A percentile compares a stretch with the other conserved stretches of the same genome.
Conservation (phyloP, 2,113 vertebrate genomes). For the Siniperca knerii region DNA sequence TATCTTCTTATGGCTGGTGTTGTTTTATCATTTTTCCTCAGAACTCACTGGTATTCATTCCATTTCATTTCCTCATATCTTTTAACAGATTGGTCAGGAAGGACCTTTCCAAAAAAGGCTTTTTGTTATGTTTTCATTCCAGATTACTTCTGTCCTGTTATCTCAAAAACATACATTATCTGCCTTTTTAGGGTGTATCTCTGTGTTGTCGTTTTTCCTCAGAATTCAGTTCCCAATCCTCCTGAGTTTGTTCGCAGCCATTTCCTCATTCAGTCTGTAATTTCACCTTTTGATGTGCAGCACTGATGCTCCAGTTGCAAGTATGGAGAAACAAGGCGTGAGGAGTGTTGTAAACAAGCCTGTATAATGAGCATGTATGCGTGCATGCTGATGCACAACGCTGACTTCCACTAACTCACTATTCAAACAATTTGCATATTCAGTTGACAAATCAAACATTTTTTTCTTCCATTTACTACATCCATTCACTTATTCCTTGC, state of each 20-base stretch:
- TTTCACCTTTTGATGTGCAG: constrained; percentile 46
- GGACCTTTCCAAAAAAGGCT: not conserved
- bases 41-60: not conserved
- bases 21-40: not conserved
- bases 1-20: not conserved
- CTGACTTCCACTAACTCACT: not conserved
- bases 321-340: not conserved
- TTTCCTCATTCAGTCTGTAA: constrained; percentile 63
- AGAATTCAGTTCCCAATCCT: constrained; percentile 22
- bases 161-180: not conserved
- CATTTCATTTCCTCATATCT: not conserved
- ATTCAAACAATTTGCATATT: constrained; percentile 6
- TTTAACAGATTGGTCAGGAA: not conserved
- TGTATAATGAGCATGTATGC: constrained; percentile 14
- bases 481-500: not conserved
- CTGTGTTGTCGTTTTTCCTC: not conserved
- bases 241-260: not conserved
- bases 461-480: not conserved
- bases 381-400: not conserved
- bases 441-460: not conserved
- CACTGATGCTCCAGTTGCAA: constrained; percentile 1
- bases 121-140: not conserved
- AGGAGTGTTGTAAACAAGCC: constrained; percentile 22
- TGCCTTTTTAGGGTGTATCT: not conserved
- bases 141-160: not conserved